Evolutionary conservation across 1,140 invertebrate genomes (phyloP).

Genomic region (Protaetia brevitarsis): DNA sequence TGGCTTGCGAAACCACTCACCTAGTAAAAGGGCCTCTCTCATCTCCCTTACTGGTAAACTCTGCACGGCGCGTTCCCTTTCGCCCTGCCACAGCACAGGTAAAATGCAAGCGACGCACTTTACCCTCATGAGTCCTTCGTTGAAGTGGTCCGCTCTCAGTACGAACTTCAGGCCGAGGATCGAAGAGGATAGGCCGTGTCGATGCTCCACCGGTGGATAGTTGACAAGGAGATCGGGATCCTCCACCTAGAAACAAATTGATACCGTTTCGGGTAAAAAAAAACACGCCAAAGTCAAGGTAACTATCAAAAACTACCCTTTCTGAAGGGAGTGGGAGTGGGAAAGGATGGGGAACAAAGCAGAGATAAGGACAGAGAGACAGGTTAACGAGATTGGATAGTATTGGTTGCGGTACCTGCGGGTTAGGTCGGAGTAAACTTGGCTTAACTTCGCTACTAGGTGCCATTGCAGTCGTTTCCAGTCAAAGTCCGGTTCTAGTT

Average conservation of each 20-base stretch:
- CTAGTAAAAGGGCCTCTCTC: constrained; percentile 58
- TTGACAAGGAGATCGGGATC: constrained; percentile 50
- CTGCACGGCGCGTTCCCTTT: constrained; percentile 55
- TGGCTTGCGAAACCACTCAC: constrained; percentile 47
- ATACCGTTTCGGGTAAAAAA: not conserved
- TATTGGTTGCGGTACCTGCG: not conserved
- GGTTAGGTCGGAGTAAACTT: not conserved
- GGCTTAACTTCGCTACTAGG: not conserved
- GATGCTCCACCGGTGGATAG: constrained; percentile 53
- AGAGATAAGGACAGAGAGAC: no score
- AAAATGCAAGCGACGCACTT: constrained; percentile 59
- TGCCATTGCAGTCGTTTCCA: not conserved
- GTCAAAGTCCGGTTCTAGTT: constrained; percentile 15
- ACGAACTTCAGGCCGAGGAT: constrained; percentile 55
- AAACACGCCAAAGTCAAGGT: not conserved
- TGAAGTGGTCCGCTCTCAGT: constrained; percentile 53
- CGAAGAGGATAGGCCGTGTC: constrained; percentile 56
- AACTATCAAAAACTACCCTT: not conserved
- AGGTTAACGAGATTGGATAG: constrained; percentile 12
- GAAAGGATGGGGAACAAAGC: not conserved
- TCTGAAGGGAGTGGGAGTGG: not conserved
- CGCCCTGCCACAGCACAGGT: constrained; percentile 57
- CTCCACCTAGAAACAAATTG: constrained; percentile 44
- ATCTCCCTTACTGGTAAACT: constrained; percentile 56
- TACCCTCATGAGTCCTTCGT: constrained; percentile 56